Base-by-base conservation (phyloP, 2,888 invertebrate genomes). In the Eilema griseolum region DNA sequence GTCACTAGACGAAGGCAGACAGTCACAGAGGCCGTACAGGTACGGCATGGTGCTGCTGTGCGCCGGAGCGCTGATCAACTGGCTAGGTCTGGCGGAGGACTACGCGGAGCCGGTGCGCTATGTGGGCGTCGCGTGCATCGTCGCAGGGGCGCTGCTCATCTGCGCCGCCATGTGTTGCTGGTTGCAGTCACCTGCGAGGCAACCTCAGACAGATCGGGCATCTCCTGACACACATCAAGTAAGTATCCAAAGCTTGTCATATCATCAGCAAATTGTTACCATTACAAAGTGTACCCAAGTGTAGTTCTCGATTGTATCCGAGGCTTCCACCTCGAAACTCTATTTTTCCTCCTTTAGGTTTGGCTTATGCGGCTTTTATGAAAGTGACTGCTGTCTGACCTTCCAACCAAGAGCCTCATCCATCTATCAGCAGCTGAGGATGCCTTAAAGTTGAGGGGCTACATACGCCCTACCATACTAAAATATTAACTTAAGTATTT, bases 131-230 rank as follows among this genome's bases (percentile, higher is more conserved):
- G 97, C 97, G 31, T 97, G 97, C 91, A 97, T 97, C 81, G 96
- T 97, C n/a, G 97, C 97, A 24, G 97, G 97, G 46, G 97, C 97
- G 2, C 95, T 97, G 78, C 96, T 97, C 83, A 97, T 97, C 83
- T 97, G 97, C 86, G 96, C 97, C 31, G 97, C 97, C 70, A 97
- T 97, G 96, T 97, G 97, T 89, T 97, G 97, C 90, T 97, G 97
- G 97, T 95, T 97, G 81, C 96, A 95, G 89, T 93, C 95, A 46
- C 95, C 96, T 24, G 94, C 94, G 67, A 85, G 95, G 77, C 93
- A 92, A 86, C 93, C 95, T 70, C 93, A 92, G 75, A 85, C 88
- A 61, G 95, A 95, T 76, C 90, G 94, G 73, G 85, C 92, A 26
- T 90, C 94, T 80, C 93, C 93, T 78, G 95, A 95, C 74, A 95